These are phyloP conservation scores for Cephus pulcher DNA, from an alignment of 2,888 invertebrate genomes.

Conservation along the genomic window DNA sequence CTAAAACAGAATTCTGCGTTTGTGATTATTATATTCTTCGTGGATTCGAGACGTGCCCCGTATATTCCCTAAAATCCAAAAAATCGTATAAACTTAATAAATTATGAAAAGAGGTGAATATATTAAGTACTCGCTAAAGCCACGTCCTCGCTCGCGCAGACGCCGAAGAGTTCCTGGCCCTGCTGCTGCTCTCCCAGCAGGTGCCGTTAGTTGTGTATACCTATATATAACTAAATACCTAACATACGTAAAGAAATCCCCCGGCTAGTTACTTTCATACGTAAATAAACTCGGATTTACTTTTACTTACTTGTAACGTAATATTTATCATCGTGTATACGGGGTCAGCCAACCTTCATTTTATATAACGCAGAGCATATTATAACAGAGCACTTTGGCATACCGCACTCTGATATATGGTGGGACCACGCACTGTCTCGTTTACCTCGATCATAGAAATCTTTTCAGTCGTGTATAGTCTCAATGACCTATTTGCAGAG, in stretches of 20 bases:
- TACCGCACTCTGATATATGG: slow-evolving; percentile 13
- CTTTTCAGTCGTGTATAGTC: not conserved
- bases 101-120: not conserved
- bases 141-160: slow-evolving; percentile 51
- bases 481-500: not conserved
- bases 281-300: slow-evolving; percentile 15
- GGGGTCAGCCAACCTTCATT: slow-evolving; percentile 15
- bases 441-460: not conserved
- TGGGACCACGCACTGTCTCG: slow-evolving; percentile 9
- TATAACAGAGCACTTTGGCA: slow-evolving; percentile 12
- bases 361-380: slow-evolving; percentile 15
- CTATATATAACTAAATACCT: slow-evolving; percentile 34
- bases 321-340: slow-evolving; percentile 9
- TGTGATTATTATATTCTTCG: slow-evolving; percentile 14
- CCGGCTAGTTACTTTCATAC: slow-evolving; percentile 14
- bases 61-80: slow-evolving; percentile 22
- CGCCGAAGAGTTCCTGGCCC: slow-evolving; percentile 55
- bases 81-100: not conserved
- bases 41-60: slow-evolving; percentile 6
- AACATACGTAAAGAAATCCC: slow-evolving; percentile 17
- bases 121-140: slow-evolving; percentile 20
- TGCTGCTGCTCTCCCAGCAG: slow-evolving; percentile 48
- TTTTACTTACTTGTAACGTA: slow-evolving; percentile 15
- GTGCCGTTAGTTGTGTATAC: slow-evolving; percentile 33
- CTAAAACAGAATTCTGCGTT: not conserved